Evolutionary conservation across 2,797 vertebrate species (phyloP), one percentile per base, ranked within the genome.

Genomic region (Sebastes itinus): DNA sequence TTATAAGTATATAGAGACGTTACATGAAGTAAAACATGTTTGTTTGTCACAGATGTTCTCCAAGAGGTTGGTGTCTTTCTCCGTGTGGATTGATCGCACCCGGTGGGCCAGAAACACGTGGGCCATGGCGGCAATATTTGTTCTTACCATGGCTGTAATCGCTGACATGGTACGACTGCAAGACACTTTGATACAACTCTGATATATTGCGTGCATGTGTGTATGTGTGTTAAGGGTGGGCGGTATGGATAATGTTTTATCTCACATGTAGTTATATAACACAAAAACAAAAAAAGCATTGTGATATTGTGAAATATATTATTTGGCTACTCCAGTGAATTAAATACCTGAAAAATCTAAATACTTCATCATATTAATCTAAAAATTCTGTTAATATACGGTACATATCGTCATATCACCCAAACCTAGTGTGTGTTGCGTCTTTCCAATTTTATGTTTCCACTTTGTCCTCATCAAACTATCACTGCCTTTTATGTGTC

Each of bases 21-120:
- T 5, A 18, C 8, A 30, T 32, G 6, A 25, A 38, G 8, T 38
- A n/a, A 68, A 54, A 23, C 9, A 10, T 72, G 23, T 75, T 81
- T 88, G 32, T 87, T 67, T 85, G 23, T 77, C n/a, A 2, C 76
- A 99, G 98, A 92, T 96, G 69, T 99, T 98, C 87, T 96, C 97
- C 20, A 96, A 96, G 91, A 97, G 95, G 78, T 92, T 99, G 2
- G 97, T 99, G 86, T 96, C 96, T 27, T 99, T 99, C 92, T 99
- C 98, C 0, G 85, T 96, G n/a, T 99, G 98, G 98, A 98, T 99
- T 0, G 98, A 99, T 92, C 95, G 95, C 73, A 99, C 97, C 0
- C 96, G 98, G 3, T 99, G 98, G 98, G 98, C 97, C 0, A 96
- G 98, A 78, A 99, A 99, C 92, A 98, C 96, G 1, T 99, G 98